phyloP scores from a whole-genome alignment of 2,888 invertebrate genomes.

The Megastigmus dorsalis region DNA sequence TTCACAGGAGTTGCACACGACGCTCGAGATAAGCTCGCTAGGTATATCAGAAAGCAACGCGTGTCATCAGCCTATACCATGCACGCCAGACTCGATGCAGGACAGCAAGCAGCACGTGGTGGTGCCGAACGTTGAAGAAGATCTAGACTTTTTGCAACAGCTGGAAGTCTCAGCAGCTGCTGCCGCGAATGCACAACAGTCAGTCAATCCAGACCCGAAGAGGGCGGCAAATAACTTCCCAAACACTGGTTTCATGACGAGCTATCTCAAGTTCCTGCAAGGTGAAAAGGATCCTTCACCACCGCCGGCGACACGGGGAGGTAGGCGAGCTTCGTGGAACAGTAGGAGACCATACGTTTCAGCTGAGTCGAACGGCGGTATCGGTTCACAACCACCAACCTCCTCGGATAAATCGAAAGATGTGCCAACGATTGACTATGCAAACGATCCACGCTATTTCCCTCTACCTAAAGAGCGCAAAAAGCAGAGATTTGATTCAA shows the following conservation, averaged over 20 bases:
- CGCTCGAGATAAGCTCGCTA: slow-evolving; percentile 81
- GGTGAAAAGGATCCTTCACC: slow-evolving; percentile 89
- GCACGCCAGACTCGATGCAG: slow-evolving; percentile 66
- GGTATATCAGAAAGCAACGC: slow-evolving; percentile 12
- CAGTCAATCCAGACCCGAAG: slow-evolving; percentile 48
- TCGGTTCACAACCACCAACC: slow-evolving; percentile 58
- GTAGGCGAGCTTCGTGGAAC: slow-evolving; percentile 81
- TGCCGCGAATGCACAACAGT: slow-evolving; percentile 57
- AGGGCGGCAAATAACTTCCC: slow-evolving; percentile 72
- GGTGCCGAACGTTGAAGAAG: slow-evolving; percentile 92
- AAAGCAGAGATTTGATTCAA: slow-evolving; percentile 80
- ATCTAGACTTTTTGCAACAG: slow-evolving; percentile 83
- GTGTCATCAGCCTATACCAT: slow-evolving; percentile 46
- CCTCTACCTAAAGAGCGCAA: slow-evolving; percentile 84
- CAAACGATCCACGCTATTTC: slow-evolving; percentile 83
- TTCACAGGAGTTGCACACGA: slow-evolving; percentile 80
- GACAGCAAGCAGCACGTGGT: slow-evolving; percentile 85
- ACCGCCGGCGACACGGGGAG: slow-evolving; percentile 81
- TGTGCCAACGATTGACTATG: slow-evolving; percentile 75
- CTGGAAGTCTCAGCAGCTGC: slow-evolving; percentile 49
- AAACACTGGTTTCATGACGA: slow-evolving; percentile 89
- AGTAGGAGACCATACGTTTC: slow-evolving; percentile 68
- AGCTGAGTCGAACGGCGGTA: slow-evolving; percentile 60
- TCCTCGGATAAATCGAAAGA: slow-evolving; percentile 74
- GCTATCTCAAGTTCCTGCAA: slow-evolving; percentile 89